Evolutionary conservation across 2,888 invertebrate genomes (phyloP).

Genomic region (Empis livida): DNA sequence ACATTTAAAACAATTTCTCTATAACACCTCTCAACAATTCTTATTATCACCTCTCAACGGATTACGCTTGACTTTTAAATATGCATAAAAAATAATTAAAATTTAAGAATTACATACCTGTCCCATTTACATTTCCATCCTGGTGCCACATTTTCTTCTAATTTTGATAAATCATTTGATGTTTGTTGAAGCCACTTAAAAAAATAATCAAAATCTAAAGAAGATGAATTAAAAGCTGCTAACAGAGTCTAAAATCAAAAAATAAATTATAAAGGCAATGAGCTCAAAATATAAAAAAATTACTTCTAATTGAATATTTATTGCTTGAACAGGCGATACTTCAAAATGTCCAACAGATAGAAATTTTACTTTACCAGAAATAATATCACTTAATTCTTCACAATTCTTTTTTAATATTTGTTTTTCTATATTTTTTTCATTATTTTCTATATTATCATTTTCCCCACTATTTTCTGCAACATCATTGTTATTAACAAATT

Average conservation of each 20-base stretch:
- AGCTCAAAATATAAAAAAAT: conserved; percentile 11
- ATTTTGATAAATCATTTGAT: conserved; percentile 43
- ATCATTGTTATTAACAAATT: conserved; percentile 13
- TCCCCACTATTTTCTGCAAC: conserved; percentile 2
- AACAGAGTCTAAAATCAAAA: conserved; percentile 47
- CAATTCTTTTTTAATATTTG: conserved; percentile 20
- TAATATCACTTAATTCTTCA: conserved; percentile 34
- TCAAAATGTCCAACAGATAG: conserved; percentile 42
- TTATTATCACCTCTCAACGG: too few relatives aligned
- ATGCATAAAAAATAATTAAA: too few relatives aligned
- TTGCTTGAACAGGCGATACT: conserved; percentile 44
- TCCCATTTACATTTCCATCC: conserved; percentile 62
- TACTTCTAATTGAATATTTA: conserved; percentile 49
- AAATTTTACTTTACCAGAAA: conserved; percentile 45
- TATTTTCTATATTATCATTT: conserved; percentile 7
- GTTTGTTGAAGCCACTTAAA: conserved; percentile 46
- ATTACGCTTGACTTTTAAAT: background rate
- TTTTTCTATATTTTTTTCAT: conserved; percentile 9
- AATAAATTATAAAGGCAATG: too few relatives aligned
- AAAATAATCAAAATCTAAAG: conserved; percentile 45
- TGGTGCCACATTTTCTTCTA: conserved; percentile 53
- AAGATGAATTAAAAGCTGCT: conserved; percentile 46
- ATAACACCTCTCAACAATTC: too few relatives aligned
- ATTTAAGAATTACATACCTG: conserved; percentile 57
- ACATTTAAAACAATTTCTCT: too few relatives aligned